These are phyloP conservation scores for Sinosuthora webbiana DNA, from an alignment of 2,113 vertebrate genomes.

Conservation along the genomic window DNA sequence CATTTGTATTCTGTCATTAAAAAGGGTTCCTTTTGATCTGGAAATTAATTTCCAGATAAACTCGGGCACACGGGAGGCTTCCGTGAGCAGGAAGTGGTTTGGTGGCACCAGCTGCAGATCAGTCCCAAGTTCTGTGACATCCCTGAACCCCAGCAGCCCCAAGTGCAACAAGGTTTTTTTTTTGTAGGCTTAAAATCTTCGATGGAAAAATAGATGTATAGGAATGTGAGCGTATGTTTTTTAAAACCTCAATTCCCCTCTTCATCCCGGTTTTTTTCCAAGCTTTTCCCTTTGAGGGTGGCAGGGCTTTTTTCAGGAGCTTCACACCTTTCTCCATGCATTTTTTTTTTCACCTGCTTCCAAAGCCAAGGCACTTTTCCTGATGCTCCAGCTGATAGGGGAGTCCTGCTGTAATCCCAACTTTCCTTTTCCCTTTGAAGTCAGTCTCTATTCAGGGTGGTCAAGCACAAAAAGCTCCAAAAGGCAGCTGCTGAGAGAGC, in stretches of 20 bases:
- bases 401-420: neutral
- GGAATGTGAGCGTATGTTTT: no score
- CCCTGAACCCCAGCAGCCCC: neutral
- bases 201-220: neutral
- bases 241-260: neutral
- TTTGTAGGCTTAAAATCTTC: neutral
- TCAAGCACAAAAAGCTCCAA: neutral
- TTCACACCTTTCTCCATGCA: neutral
- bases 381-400: neutral
- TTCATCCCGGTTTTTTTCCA: accelerated
- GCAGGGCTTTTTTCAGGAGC: neutral
- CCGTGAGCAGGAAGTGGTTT: neutral
- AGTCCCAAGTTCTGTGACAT: neutral
- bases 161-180: neutral
- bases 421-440: neutral
- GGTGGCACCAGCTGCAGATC: conserved; percentile 38
- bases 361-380: neutral
- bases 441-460: neutral
- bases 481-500: neutral
- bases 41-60: conserved; percentile 67
- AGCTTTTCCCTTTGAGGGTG: neutral
- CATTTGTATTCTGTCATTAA: conserved; percentile 33
- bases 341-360: neutral
- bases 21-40: conserved; percentile 52
- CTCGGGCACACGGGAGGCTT: neutral